phyloP scores from a whole-genome alignment of 2,797 vertebrate genomes.

The Poecilia velifera region DNA sequence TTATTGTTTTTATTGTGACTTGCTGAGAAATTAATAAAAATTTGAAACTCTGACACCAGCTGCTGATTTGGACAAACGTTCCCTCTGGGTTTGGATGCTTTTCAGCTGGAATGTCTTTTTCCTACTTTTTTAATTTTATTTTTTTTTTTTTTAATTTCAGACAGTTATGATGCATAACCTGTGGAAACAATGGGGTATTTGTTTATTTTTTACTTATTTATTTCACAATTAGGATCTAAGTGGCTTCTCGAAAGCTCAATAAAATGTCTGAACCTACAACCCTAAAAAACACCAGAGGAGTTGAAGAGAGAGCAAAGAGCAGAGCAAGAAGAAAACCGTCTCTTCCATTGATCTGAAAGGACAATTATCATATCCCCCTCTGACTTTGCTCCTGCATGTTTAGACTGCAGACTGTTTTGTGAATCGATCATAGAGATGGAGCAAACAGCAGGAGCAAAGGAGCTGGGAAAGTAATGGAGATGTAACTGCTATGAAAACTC shows the following conservation, averaged over 20 bases:
- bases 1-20: too few relatives aligned
- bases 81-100: neutral
- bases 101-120: neutral
- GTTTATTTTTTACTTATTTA: neutral
- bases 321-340: too few relatives aligned
- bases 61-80: neutral
- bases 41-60: too few relatives aligned
- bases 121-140: neutral
- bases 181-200: neutral
- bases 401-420: neutral
- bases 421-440: neutral
- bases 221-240: neutral
- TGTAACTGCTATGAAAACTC: neutral
- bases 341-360: too few relatives aligned
- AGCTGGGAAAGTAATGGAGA: neutral
- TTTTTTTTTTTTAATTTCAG: neutral
- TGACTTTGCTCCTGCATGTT: neutral
- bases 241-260: neutral
- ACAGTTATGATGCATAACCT: neutral
- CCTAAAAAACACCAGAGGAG: neutral
- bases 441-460: neutral
- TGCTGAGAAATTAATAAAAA: too few relatives aligned
- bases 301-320: neutral
- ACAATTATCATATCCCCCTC: too few relatives aligned
- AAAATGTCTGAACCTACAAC: neutral